Evolutionary conservation across 2,888 invertebrate species (phyloP), one percentile per base, ranked within the genome.

Genomic region (Troglohyphantes excavatus): DNA sequence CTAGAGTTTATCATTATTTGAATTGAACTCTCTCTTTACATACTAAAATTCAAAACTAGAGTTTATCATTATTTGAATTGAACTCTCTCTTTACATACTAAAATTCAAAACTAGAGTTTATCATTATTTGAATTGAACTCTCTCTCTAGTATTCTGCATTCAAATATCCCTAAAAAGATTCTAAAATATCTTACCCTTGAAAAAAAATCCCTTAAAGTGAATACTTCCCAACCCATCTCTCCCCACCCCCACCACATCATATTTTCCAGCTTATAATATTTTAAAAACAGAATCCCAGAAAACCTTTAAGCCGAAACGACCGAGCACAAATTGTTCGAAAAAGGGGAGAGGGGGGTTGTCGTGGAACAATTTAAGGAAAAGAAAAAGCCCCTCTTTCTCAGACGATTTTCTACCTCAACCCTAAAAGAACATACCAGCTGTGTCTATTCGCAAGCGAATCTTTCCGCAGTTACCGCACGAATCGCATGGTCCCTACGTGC

Each of bases 371-470:
- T 86, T 86, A 81, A 72, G 82, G 53, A 17, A 53, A 61, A 88
- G 75, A 68, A 78, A 82, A 76, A 73, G 23, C 68, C 88, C 82
- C 73, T 79, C 70, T 84, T 78, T 63, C 59, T 46, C 82, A 68
- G 82, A 88, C 82, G 82, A 88, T 88, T 82, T 88, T 88, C 82
- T 82, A 39, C 81, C 59, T 29, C 70, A 86, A 82, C 72, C 83
- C 61, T 72, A 86, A 86, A 88, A 82, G 88, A 88, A 88, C 88
- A 88, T 88, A 82, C 88, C 88, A 88, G 88, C 88, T 88, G 88
- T 88, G 88, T 82, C 88, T 88, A 70, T 88, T 88, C 88, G 88
- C 88, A 88, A 59, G 43, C 43, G 63, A 83, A 76, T 88, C 88
- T 68, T 88, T 88, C 75, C 39, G 88, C 61, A 88, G 88, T 88